Evolutionary conservation across 2,888 invertebrate species (phyloP), one percentile per base, ranked within the genome.

Genomic region (Drosophila aldrichi): DNA sequence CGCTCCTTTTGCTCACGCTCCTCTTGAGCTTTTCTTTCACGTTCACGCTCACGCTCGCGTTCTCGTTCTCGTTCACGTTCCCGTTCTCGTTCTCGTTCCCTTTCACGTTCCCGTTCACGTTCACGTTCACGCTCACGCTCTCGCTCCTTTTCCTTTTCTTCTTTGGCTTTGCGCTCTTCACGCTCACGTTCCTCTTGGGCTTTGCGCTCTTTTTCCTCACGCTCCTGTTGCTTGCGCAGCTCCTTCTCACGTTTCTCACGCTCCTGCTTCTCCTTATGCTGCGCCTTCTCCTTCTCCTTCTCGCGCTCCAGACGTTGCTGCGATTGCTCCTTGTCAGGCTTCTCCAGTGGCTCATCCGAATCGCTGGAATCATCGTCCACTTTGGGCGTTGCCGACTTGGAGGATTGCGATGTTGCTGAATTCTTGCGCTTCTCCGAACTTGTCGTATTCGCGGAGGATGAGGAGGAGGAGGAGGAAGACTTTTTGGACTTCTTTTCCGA

Each of bases 401-500:
- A 81, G 38, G 86, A 82, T 6, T 83, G 82, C 1, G 90, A 84
- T 20, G 81, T 75, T 0, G 72, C 72, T 3, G 89, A 89, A 63
- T 89, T 91, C 70, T 92, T 92, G 20, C 91, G 82, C 60, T 87
- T 85, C 14, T 91, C 90, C n/a, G 81, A 77, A 38, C 41, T 54
- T n/a, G 67, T 56, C 10, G 55, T 2, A 10, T 55, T 55, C 10
- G 34, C 44, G 12, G 65, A 49, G 10, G 74, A 69, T 10, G 65
- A 52, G 14, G 74, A 69, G 38, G 59, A 25, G 10, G 65, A 29
- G 12, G 65, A 52, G 14, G 74, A 69, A 36, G 59, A 70, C 57
- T 90, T 90, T 43, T 68, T 79, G 0, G 84, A 82, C 64, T 91
- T 92, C 52, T 92, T 92, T 25, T 91, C 91, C 34, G 80, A 81